Percentiles rank a stretch among this genome's conserved stretches.
These are phyloP conservation scores for Aleiodes alternator DNA, from an alignment of 2,888 invertebrate species.

Conservation along the genomic window DNA sequence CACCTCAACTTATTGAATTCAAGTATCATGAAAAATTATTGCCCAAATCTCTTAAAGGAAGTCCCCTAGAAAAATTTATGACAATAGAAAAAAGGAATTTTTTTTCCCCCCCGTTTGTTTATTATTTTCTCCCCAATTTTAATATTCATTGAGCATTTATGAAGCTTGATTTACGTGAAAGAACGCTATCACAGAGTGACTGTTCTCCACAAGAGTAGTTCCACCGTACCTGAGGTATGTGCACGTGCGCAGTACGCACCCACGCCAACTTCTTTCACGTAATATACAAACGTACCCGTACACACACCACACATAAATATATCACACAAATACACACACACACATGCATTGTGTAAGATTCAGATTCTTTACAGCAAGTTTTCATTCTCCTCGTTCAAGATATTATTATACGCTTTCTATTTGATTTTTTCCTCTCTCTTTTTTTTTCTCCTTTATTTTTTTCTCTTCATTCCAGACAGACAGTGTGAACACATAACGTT, in stretches of 20 bases:
- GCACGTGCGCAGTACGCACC: conserved; percentile 55
- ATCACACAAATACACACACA: conserved; percentile 21
- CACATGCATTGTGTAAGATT: conserved; percentile 27
- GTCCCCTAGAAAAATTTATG: neutral
- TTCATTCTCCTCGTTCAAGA: no score
- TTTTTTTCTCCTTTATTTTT: conserved; percentile 16
- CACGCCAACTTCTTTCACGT: conserved; percentile 47
- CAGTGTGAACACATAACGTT: conserved; percentile 16
- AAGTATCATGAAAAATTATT: neutral
- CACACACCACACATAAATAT: conserved; percentile 22
- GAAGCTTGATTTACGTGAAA: conserved; percentile 34
- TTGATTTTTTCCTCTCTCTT: conserved; percentile 15
- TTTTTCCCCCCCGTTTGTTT: neutral
- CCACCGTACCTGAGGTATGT: conserved; percentile 41
- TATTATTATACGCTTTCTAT: no score
- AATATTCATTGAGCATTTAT: conserved; percentile 37
- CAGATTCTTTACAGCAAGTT: conserved; percentile 19
- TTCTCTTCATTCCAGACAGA: conserved; percentile 3
- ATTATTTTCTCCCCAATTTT: conserved; percentile 3
- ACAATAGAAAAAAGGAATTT: conserved; percentile 4
- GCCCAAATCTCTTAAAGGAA: conserved; percentile 1
- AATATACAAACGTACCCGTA: conserved; percentile 35
- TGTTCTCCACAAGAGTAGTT: conserved; percentile 41
- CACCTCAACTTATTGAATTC: neutral
- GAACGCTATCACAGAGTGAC: conserved; percentile 26